These are phyloP conservation scores for Dryadula phaetusa DNA, from an alignment of 2,888 invertebrate genomes.

Conservation along the genomic window DNA sequence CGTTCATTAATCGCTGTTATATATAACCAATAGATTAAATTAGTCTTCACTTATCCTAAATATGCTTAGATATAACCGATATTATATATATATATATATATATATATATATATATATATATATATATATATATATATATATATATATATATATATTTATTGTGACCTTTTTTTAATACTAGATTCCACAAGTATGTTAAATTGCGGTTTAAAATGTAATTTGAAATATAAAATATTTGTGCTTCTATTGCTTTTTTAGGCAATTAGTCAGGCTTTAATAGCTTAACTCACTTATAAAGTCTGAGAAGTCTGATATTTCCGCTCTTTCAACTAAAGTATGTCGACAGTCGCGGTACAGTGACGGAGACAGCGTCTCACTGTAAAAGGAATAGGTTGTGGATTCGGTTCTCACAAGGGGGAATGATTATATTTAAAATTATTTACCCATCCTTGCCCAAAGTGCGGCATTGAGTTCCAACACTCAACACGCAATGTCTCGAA, in stretches of 20 bases:
- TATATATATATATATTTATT: too few relatives aligned
- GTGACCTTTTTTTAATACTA: too few relatives aligned
- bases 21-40: constrained; percentile 14
- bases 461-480: too few relatives aligned
- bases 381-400: too few relatives aligned
- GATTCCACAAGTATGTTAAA: too few relatives aligned
- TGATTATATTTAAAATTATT: too few relatives aligned
- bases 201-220: not conserved
- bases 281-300: not conserved
- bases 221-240: not conserved
- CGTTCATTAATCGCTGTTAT: constrained; percentile 19
- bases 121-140: too few relatives aligned
- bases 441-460: too few relatives aligned
- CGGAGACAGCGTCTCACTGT: too few relatives aligned
- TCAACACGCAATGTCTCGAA: too few relatives aligned
- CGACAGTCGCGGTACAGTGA: too few relatives aligned
- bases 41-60: constrained; percentile 7
- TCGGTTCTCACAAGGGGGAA: too few relatives aligned
- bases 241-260: not conserved
- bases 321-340: not conserved
- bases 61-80: not conserved
- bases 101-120: not conserved
- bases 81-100: not conserved
- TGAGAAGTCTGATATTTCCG: not conserved
- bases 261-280: not conserved